phyloP scores from a whole-genome alignment of 30 jellyfish, hydroid and myxozoan genomes.

The Turritopsis rubra region DNA sequence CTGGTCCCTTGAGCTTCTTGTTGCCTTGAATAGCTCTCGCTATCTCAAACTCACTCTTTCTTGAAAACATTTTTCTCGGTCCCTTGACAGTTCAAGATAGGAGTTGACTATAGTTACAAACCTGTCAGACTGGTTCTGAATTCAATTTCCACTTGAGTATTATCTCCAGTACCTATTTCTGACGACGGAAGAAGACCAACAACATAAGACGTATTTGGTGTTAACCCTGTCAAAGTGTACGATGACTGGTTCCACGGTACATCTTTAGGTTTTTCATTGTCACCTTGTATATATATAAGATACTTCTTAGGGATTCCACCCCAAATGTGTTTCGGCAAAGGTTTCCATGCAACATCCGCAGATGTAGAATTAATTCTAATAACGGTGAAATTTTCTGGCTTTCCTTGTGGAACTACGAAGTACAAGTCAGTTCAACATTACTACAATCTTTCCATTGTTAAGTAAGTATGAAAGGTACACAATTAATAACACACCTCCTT shows the following conservation, averaged over 20 bases:
- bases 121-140: background rate
- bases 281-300: too few species aligned
- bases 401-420: background rate
- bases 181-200: background rate
- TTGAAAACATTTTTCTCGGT: too few species aligned
- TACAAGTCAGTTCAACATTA: background rate
- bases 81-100: too few species aligned
- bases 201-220: background rate
- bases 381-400: background rate
- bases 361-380: background rate
- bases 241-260: background rate
- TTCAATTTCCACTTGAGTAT: background rate
- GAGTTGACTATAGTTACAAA: too few species aligned
- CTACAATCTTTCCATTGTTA: too few species aligned
- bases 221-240: background rate
- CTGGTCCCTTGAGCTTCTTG: too few species aligned
- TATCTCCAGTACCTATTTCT: background rate
- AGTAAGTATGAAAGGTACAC: too few species aligned
- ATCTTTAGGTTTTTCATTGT: too few species aligned
- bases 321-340: background rate
- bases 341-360: background rate
- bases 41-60: too few species aligned
- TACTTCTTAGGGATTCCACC: background rate
- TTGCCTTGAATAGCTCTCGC: too few species aligned
- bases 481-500: constrained; percentile 5